Evolutionary conservation across 2,113 vertebrate genomes (phyloP).

Genomic region (Holacanthus passer): DNA sequence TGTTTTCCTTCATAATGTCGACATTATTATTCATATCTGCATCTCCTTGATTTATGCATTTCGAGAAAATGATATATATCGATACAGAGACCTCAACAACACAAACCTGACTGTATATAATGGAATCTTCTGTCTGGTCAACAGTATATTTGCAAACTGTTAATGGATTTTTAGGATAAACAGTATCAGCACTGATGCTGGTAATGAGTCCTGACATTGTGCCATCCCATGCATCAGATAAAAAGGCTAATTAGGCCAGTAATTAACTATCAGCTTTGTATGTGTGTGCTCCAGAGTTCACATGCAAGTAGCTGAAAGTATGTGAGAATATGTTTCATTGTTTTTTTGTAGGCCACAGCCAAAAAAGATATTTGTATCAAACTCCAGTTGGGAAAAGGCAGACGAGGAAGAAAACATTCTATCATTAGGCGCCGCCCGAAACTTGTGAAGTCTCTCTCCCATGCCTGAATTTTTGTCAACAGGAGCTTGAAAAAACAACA

Average conservation of each 20-base stretch:
- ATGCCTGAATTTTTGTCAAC: conserved; percentile 44
- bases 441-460: conserved; percentile 47
- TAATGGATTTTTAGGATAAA: neutral
- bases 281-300: conserved; percentile 1
- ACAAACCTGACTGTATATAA: neutral
- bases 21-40: neutral
- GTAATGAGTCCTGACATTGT: conserved; percentile 6
- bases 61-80: neutral
- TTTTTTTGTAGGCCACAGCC: conserved; percentile 3
- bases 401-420: conserved; percentile 27
- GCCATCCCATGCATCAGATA: conserved; percentile 16
- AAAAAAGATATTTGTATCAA: neutral
- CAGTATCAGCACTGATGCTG: neutral
- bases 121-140: neutral
- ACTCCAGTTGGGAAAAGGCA: conserved; percentile 26
- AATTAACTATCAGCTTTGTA: conserved; percentile 33
- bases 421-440: conserved; percentile 37
- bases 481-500: conserved; percentile 42
- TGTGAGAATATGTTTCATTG: conserved; percentile 11
- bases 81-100: neutral
- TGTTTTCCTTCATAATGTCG: neutral
- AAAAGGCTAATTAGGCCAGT: conserved; percentile 61
- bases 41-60: neutral
- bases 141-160: neutral
- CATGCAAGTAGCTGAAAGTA: neutral